phyloP scores from a whole-genome alignment of 1,140 invertebrate species.

The Gonatopus flavifemur region DNA sequence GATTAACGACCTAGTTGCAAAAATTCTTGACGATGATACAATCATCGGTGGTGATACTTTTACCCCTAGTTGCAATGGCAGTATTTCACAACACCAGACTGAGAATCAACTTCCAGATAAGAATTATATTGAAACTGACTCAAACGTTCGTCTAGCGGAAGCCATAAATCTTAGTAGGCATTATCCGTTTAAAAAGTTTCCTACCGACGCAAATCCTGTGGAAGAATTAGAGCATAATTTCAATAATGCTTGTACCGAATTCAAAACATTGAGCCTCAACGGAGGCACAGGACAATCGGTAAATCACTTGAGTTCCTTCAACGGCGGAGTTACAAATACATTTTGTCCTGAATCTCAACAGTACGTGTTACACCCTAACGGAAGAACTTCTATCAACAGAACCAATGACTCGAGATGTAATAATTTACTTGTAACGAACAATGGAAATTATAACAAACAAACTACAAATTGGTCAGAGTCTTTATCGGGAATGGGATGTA shows the following conservation, averaged over 20 bases:
- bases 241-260: slow-evolving; percentile 31
- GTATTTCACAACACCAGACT: slow-evolving; percentile 24
- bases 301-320: slow-evolving; percentile 29
- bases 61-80: slow-evolving; percentile 40
- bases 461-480: slow-evolving; percentile 44
- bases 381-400: slow-evolving; percentile 22
- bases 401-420: slow-evolving; percentile 35
- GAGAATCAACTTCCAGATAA: slow-evolving; percentile 13
- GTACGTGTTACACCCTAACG: slow-evolving; percentile 14
- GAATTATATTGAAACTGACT: slow-evolving; percentile 10
- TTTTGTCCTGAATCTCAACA: slow-evolving; percentile 24
- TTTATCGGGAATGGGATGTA: slow-evolving; percentile 27
- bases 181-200: slow-evolving; percentile 22
- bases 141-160: slow-evolving; percentile 4
- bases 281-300: slow-evolving; percentile 19
- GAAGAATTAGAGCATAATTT: slow-evolving; percentile 37
- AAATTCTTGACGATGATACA: slow-evolving; percentile 65
- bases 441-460: slow-evolving; percentile 35
- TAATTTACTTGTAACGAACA: slow-evolving; percentile 39
- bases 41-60: slow-evolving; percentile 52
- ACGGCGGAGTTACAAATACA: slow-evolving; percentile 27
- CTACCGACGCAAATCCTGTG: slow-evolving; percentile 25
- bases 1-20: slow-evolving; percentile 67
- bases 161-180: slow-evolving; percentile 17
- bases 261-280: slow-evolving; percentile 35